Conservation (phyloP, 1,140 invertebrate species). For the Dufourea novaeangliae region DNA sequence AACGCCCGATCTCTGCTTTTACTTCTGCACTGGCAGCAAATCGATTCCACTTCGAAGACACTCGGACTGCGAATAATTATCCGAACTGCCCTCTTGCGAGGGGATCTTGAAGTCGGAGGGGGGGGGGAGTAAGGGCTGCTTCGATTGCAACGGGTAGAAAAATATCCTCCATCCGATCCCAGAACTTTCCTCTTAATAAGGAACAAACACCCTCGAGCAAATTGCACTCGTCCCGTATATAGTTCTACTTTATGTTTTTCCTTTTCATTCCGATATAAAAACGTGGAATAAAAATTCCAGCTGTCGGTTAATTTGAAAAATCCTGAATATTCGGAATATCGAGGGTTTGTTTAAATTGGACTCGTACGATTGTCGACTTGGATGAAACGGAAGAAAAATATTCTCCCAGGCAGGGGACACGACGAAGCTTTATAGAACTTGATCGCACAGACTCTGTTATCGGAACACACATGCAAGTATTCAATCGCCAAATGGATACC, state of each 20-base stretch:
- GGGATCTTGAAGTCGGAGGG: neutral
- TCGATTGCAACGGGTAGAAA: neutral
- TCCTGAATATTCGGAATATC: neutral
- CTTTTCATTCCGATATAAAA: neutral
- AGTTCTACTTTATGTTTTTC: neutral
- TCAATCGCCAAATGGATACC: neutral
- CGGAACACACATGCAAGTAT: neutral
- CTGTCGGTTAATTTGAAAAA: too few relatives aligned
- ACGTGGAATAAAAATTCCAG: neutral
- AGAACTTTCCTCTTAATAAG: slow-evolving; percentile 40
- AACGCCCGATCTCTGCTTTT: slow-evolving; percentile 8
- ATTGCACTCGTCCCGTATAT: neutral
- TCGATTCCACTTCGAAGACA: slow-evolving; percentile 23
- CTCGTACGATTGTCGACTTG: neutral
- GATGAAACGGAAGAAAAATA: neutral
- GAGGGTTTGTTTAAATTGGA: neutral
- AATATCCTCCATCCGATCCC: neutral
- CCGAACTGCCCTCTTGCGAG: neutral
- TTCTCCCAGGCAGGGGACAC: too few relatives aligned
- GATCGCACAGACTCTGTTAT: neutral
- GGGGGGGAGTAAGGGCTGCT: neutral
- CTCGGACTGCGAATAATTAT: slow-evolving; percentile 31
- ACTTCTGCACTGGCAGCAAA: neutral
- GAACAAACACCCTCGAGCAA: slow-evolving; percentile 8
- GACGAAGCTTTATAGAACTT: neutral